These are phyloP conservation scores for Choristoneura fumiferana DNA, from an alignment of 1,140 invertebrate species.

Conservation along the genomic window DNA sequence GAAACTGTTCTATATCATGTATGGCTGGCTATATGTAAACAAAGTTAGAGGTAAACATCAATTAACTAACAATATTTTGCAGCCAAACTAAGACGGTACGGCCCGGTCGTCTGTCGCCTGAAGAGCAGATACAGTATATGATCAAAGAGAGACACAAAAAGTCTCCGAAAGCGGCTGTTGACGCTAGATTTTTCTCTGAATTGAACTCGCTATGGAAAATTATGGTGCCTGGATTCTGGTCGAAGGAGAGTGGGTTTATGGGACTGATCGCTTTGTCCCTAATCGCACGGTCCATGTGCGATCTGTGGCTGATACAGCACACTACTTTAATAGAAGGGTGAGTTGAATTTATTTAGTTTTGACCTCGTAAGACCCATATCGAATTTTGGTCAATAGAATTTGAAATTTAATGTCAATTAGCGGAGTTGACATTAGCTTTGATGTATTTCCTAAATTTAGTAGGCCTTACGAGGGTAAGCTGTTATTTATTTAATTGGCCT, in stretches of 20 bases:
- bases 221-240: constrained; percentile 88
- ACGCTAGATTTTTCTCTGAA: constrained; percentile 90
- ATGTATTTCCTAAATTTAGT: too few relatives aligned
- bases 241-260: constrained; percentile 88
- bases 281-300: constrained; percentile 93
- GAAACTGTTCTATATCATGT: not conserved
- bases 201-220: constrained; percentile 88
- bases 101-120: constrained; percentile 58
- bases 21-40: not conserved
- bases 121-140: constrained; percentile 87
- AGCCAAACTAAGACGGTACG: constrained; percentile 47
- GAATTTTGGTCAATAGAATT: too few relatives aligned
- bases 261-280: constrained; percentile 89
- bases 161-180: constrained; percentile 89
- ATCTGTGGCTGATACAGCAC: constrained; percentile 98
- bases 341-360: constrained; percentile 31
- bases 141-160: constrained; percentile 84
- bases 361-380: too few relatives aligned
- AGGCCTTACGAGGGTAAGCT: too few relatives aligned
- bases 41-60: too few relatives aligned
- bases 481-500: too few relatives aligned
- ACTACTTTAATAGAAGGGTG: constrained; percentile 96
- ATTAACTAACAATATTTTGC: constrained; percentile 21
- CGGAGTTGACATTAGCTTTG: too few relatives aligned
- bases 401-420: too few relatives aligned